Conservation (phyloP, 1,140 invertebrate genomes). For the Cephus cinctus region DNA sequence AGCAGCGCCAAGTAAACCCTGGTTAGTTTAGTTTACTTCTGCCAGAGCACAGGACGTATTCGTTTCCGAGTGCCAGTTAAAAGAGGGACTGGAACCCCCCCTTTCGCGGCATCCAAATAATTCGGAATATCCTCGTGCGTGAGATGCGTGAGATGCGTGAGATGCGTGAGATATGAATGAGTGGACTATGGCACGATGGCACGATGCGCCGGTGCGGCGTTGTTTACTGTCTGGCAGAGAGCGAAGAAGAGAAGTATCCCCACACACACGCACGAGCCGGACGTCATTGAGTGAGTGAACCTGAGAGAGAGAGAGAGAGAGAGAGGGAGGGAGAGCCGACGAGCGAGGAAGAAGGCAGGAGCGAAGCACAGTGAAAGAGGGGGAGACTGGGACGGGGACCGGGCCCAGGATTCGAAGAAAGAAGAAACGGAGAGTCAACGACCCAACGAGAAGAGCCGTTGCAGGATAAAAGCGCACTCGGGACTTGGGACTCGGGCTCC, state of each 20-base stretch:
- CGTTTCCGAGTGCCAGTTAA: no score
- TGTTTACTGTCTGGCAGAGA: conserved; percentile 38
- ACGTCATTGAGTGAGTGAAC: conserved; percentile 8
- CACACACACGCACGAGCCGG: conserved; percentile 18
- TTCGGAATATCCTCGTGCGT: conserved; percentile 16
- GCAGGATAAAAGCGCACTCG: conserved; percentile 33
- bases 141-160: conserved; percentile 4
- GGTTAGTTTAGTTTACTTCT: no score
- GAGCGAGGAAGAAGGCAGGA: conserved; percentile 3
- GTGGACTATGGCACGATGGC: conserved; percentile 27
- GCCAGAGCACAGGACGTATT: no score
- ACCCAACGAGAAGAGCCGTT: conserved; percentile 38
- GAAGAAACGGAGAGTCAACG: conserved; percentile 49
- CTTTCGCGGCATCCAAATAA: conserved; percentile 28
- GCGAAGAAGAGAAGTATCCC: conserved; percentile 30
- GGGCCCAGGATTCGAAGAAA: conserved; percentile 45
- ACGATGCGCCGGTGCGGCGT: conserved; percentile 37
- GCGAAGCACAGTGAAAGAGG: conserved; percentile 1
- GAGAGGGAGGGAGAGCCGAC: conserved; percentile 6
- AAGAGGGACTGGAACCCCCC: no score
- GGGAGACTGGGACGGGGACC: conserved; percentile 19
- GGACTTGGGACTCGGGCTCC: background rate
- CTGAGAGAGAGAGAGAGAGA: conserved; percentile 19
- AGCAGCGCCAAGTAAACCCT: no score
- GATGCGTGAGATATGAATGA: conserved; percentile 36